Base-by-base conservation (phyloP, 2,888 invertebrate species). In the Buathra laborator region DNA sequence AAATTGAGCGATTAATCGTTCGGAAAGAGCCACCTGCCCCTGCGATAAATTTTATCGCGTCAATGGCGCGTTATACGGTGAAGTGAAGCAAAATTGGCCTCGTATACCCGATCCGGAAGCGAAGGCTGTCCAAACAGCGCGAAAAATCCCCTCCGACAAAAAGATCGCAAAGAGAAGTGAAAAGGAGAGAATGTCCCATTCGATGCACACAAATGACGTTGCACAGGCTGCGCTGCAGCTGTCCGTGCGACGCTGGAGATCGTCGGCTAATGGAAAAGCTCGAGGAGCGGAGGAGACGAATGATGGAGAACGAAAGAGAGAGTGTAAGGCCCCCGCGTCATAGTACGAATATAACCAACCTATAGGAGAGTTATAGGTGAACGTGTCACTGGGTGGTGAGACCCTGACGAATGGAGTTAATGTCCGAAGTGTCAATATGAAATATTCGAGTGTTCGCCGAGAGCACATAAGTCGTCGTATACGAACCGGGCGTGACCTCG, bases 401-500 rank as follows among this genome's bases (percentile, higher is more conserved):
- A 86, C 90, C 85, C 89, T 88, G 91, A 90, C 90, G 90, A 91
- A 92, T 91, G 88, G 90, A 91, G 92, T 92, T 92, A 90, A 91
- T 91, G 91, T 91, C 90, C 86, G 87, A 90, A 91, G 90, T 90
- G 92, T 92, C 92, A 90, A 89, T 88, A 90, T 92, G 92, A 92
- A 91, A 91, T 92, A 92, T 92, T 91, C 89, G 88, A 90, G 88
- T 89, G 88, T 79, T 67, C 87, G 71, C 67, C 77, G 51, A 59
- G 77, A 84, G 75, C 76, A 24, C 24, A 24, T 24, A 81, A 78
- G 90, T 81, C 74, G n/a, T 76, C 80, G 76, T 80, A 66, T 79
- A 84, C 83, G 82, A 76, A 88, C 88, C 86, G 86, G 92, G 91
- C 91, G 91, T 91, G 90, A 91, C 89, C 89, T 86, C 75, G 81